These are phyloP conservation scores for Cosmia pyralina DNA, from an alignment of 2,888 invertebrate genomes.

Conservation along the genomic window DNA sequence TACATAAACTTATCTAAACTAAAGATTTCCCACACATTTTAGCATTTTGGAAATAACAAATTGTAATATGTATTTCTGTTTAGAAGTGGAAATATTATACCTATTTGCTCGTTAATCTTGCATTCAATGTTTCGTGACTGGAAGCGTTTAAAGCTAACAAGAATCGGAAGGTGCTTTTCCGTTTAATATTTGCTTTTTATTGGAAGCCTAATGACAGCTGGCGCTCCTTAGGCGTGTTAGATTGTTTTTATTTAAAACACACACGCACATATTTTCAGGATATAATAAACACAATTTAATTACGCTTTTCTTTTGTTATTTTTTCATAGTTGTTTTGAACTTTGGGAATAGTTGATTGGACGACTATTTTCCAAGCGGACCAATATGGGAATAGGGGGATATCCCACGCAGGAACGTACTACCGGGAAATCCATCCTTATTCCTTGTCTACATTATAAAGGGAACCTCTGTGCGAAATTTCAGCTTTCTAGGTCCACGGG, in stretches of 20 bases:
- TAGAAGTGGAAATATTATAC: slow-evolving; percentile 5
- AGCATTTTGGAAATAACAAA: neutral
- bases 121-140: slow-evolving; percentile 64
- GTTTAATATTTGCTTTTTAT: slow-evolving; percentile 62
- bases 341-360: neutral
- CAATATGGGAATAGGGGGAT: too few relatives aligned
- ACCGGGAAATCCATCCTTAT: too few relatives aligned
- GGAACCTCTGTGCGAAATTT: too few relatives aligned
- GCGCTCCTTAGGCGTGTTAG: slow-evolving; percentile 36
- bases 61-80: neutral
- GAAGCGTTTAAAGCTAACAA: slow-evolving; percentile 60
- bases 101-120: slow-evolving; percentile 31
- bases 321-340: neutral
- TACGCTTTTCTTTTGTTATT: neutral
- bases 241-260: neutral
- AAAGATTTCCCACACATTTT: neutral
- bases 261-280: neutral
- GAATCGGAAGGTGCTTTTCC: slow-evolving; percentile 65
- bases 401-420: too few relatives aligned
- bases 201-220: slow-evolving; percentile 62
- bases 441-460: too few relatives aligned
- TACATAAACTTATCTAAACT: neutral
- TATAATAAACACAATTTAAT: neutral
- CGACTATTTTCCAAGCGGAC: neutral
- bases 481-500: too few relatives aligned